Evolutionary conservation across 2,888 invertebrate genomes (phyloP).

Genomic region (Drosophila rubida): DNA sequence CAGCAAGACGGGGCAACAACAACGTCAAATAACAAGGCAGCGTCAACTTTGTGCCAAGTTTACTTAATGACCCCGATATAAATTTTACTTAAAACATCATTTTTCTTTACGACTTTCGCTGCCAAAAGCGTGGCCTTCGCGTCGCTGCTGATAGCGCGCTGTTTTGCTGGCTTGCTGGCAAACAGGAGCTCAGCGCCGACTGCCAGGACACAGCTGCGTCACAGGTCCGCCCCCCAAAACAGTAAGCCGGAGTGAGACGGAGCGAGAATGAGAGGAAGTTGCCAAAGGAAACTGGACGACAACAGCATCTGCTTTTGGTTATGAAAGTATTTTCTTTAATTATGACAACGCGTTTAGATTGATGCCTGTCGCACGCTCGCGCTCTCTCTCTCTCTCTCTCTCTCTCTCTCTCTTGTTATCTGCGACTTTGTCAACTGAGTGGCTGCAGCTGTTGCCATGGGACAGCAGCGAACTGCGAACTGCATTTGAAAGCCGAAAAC

Average conservation of each 20-base stretch:
- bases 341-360: slow-evolving; percentile 55
- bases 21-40: slow-evolving; percentile 41
- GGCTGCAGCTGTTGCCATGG: slow-evolving; percentile 36
- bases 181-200: slow-evolving; percentile 18
- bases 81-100: slow-evolving; percentile 79
- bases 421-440: too few relatives aligned
- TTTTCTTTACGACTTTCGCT: slow-evolving; percentile 77
- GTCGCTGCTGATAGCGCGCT: neutral
- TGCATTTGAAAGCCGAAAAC: slow-evolving; percentile 32
- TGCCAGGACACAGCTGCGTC: slow-evolving; percentile 47
- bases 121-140: slow-evolving; percentile 63
- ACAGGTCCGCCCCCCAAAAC: slow-evolving; percentile 26
- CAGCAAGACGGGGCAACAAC: neutral
- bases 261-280: slow-evolving; percentile 1
- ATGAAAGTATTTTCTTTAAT: slow-evolving; percentile 63
- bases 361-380: slow-evolving; percentile 38
- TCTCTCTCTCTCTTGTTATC: neutral
- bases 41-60: slow-evolving; percentile 78
- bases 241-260: too few relatives aligned
- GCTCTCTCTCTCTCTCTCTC: neutral
- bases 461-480: slow-evolving; percentile 25
- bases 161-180: slow-evolving; percentile 13
- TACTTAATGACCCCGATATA: slow-evolving; percentile 79
- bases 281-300: slow-evolving; percentile 11
- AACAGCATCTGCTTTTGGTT: slow-evolving; percentile 52